Evolutionary conservation across 2,113 vertebrate species (phyloP).

Genomic region (Pelobates fuscus): DNA sequence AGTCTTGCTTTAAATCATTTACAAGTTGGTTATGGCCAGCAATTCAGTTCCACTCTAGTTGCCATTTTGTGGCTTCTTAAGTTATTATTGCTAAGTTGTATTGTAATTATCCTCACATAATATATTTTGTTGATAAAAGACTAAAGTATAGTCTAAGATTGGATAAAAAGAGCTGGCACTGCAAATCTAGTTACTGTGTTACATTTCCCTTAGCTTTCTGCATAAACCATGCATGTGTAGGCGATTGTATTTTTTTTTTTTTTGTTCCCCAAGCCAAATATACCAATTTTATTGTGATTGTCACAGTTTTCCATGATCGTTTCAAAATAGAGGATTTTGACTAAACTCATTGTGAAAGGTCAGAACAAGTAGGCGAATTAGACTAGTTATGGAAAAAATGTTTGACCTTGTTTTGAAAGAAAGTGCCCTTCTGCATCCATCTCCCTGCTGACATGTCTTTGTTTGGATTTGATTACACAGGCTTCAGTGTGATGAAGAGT

Average conservation of each 20-base stretch:
- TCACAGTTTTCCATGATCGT: conserved; percentile 8
- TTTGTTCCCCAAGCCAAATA: not conserved
- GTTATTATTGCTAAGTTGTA: no score
- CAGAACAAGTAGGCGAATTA: conserved; percentile 25
- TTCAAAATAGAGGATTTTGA: conserved; percentile 13
- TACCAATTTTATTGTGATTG: conserved; percentile 23
- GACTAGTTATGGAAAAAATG: conserved; percentile 15
- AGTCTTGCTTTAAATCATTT: no score
- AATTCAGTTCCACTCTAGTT: no score
- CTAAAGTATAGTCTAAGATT: no score
- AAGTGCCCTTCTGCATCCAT: not conserved
- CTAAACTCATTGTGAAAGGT: conserved; percentile 32
- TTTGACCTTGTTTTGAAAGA: conserved; percentile 16
- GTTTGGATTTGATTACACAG: conserved; percentile 68
- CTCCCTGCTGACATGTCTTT: conserved; percentile 20
- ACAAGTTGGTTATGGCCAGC: no score
- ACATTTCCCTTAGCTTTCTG: conserved; percentile 23
- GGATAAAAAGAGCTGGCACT: no score
- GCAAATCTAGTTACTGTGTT: not conserved
- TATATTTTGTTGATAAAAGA: no score
- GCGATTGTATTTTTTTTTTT: conserved; percentile 12
- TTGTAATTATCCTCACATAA: no score
- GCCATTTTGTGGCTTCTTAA: no score
- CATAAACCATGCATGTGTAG: conserved; percentile 21
- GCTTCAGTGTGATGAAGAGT: conserved; percentile 92